Percentiles rank a stretch among this genome's conserved stretches.
Evolutionary conservation across 2,113 vertebrate genomes (phyloP).

Genomic region (Saguinus imperator): DNA sequence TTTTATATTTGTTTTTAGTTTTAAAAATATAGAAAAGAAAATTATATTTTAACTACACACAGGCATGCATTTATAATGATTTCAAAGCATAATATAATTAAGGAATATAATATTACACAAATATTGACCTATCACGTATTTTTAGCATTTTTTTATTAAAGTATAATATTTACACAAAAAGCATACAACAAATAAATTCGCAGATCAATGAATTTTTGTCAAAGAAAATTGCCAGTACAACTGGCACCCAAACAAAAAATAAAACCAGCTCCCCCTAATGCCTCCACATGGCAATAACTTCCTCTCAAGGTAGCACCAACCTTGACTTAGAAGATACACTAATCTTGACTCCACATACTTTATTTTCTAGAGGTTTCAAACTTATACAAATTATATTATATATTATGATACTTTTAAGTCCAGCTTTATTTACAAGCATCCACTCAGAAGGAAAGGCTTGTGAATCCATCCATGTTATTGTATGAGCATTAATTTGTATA

Average conservation of each 20-base stretch:
- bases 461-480: background rate
- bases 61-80: conserved; percentile 49
- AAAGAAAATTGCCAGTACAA: background rate
- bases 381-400: background rate
- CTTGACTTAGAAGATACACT: background rate
- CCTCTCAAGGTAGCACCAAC: background rate
- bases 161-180: background rate
- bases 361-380: background rate
- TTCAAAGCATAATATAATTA: background rate
- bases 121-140: background rate
- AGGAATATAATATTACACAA: background rate
- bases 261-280: background rate
- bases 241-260: background rate
- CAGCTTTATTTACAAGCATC: background rate
- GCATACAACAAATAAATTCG: background rate
- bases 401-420: background rate
- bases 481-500: background rate
- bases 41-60: conserved; percentile 56
- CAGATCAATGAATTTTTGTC: background rate
- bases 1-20: conserved; percentile 67
- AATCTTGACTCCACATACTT: background rate
- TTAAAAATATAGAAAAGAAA: conserved; percentile 54
- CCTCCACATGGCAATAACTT: background rate
- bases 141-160: conserved; percentile 8
- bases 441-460: background rate